A percentile compares a stretch with the other conserved stretches of the same genome.
Conservation (phyloP, 2,113 vertebrate species). For the Nycticebus coucang region DNA sequence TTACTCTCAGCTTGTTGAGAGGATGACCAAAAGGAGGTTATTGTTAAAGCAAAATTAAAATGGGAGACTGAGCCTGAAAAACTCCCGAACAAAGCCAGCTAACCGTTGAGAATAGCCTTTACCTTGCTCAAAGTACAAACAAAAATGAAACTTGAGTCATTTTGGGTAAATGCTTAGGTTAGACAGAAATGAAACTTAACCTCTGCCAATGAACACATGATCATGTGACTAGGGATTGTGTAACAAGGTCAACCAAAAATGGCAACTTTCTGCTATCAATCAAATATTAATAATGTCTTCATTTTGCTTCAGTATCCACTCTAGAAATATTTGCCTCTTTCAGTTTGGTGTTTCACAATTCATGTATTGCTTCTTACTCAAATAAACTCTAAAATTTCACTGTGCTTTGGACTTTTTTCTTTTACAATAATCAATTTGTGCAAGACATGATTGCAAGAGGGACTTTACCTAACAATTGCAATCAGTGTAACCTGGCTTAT, state of each 20-base stretch:
- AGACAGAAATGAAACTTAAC: not conserved
- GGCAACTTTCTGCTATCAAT: not conserved
- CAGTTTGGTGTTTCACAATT: not conserved
- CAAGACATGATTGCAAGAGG: no score
- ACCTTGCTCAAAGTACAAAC: not conserved
- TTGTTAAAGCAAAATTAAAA: not conserved
- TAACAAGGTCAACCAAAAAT: not conserved
- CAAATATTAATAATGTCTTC: not conserved
- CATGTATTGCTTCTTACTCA: not conserved
- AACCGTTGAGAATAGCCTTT: not conserved
- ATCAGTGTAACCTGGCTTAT: no score
- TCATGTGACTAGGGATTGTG: not conserved
- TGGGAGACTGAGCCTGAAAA: not conserved
- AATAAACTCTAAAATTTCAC: not conserved
- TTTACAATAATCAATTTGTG: not conserved
- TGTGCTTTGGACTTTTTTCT: not conserved
- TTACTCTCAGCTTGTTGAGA: not conserved
- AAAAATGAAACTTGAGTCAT: not conserved
- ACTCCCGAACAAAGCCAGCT: not conserved
- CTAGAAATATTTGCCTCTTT: not conserved
- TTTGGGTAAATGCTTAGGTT: not conserved
- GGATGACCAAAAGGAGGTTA: not conserved
- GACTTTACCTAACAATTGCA: no score
- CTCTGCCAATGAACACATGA: not conserved
- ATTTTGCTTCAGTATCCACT: not conserved